Evolutionary conservation across 2,113 vertebrate genomes (phyloP).

Genomic region (Bucco capensis): DNA sequence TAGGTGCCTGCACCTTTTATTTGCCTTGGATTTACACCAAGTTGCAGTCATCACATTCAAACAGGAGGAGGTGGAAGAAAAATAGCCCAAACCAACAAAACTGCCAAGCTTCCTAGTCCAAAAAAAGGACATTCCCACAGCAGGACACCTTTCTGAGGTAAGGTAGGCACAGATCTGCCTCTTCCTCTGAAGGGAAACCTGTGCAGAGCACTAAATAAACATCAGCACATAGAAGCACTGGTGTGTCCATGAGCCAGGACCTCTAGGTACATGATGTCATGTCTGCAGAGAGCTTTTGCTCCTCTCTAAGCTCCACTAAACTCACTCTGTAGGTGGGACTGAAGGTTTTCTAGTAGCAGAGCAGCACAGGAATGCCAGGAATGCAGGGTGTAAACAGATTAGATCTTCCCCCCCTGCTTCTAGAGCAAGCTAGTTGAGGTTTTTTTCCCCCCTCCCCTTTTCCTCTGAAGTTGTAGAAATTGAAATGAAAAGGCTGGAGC

Average conservation of each 20-base stretch:
- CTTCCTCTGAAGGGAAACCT: background rate
- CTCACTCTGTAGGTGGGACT: background rate
- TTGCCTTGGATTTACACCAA: slow-evolving; percentile 43
- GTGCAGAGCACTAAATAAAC: background rate
- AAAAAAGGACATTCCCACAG: background rate
- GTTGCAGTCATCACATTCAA: slow-evolving; percentile 49
- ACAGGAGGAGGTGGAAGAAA: background rate
- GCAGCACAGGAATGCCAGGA: background rate
- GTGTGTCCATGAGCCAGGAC: background rate
- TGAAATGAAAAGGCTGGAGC: background rate
- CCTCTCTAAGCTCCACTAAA: background rate
- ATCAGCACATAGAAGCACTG: no score
- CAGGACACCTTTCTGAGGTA: background rate
- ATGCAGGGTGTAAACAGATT: slow-evolving; percentile 10
- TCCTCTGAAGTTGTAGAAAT: background rate
- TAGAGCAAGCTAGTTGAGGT: no score
- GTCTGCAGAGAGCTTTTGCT: background rate
- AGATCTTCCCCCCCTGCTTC: background rate
- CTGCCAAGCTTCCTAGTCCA: background rate
- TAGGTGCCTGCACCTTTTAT: background rate
- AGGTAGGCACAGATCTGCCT: background rate
- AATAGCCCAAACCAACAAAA: background rate
- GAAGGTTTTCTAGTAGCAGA: background rate
- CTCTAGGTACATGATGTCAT: background rate
- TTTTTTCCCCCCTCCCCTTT: background rate